These are phyloP conservation scores for Andrena chrysosceles DNA, from an alignment of 2,888 invertebrate species.

Conservation along the genomic window DNA sequence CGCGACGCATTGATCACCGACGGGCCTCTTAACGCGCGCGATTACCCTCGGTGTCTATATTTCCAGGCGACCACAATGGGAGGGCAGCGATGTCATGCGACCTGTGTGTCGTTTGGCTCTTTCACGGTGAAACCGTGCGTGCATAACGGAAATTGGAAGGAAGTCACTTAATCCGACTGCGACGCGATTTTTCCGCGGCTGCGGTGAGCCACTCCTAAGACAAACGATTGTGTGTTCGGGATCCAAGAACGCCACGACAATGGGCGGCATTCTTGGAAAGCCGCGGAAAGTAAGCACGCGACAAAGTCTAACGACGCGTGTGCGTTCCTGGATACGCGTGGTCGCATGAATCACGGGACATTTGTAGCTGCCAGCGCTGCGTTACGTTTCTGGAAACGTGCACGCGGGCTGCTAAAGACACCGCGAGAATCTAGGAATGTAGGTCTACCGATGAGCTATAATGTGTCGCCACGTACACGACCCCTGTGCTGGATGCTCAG, in stretches of 20 bases:
- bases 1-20: slow-evolving; percentile 47
- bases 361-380: slow-evolving; percentile 51
- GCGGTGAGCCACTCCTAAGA: slow-evolving; percentile 29
- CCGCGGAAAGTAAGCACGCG: slow-evolving; percentile 65
- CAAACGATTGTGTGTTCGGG: slow-evolving; percentile 59
- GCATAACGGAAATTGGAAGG: slow-evolving; percentile 48
- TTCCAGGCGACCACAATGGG: slow-evolving; percentile 28
- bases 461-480: background rate
- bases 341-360: slow-evolving; percentile 62
- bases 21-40: background rate
- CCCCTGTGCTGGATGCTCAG: background rate
- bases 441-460: slow-evolving; percentile 3
- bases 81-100: slow-evolving; percentile 18
- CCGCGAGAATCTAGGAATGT: slow-evolving; percentile 44
- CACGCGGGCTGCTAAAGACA: slow-evolving; percentile 25
- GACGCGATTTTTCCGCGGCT: slow-evolving; percentile 35
- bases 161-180: slow-evolving; percentile 52
- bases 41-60: slow-evolving; percentile 20
- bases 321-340: slow-evolving; percentile 46
- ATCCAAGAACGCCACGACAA: slow-evolving; percentile 62
- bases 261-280: slow-evolving; percentile 63
- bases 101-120: slow-evolving; percentile 36
- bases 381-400: slow-evolving; percentile 45
- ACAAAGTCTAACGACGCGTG: slow-evolving; percentile 50
- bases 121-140: slow-evolving; percentile 38